Evolutionary conservation across 2,113 vertebrate species (phyloP).

Genomic region (Tamias sibiricus): DNA sequence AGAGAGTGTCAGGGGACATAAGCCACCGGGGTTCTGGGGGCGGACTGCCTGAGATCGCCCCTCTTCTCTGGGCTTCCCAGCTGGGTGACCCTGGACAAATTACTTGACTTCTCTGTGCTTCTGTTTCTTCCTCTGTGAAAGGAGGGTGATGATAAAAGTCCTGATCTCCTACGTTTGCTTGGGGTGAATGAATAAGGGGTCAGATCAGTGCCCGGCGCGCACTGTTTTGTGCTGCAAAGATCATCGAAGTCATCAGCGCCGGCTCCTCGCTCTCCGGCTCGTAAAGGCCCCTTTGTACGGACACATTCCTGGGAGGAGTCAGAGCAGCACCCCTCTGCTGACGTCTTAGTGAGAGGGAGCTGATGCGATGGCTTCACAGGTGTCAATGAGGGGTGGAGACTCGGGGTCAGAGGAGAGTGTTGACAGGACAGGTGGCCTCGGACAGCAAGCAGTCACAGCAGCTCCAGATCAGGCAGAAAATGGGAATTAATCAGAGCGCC

Average conservation of each 20-base stretch:
- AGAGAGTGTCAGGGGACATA: fast-evolving
- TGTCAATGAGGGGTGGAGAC: neutral
- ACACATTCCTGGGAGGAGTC: neutral
- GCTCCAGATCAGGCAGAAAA: neutral
- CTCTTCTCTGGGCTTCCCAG: neutral
- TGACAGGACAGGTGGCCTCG: neutral
- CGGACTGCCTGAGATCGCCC: neutral
- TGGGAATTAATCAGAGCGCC: too few species aligned
- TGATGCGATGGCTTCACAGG: neutral
- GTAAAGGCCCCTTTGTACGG: neutral
- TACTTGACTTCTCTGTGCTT: neutral
- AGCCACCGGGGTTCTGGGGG: neutral
- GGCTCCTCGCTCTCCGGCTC: neutral
- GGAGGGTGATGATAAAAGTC: neutral
- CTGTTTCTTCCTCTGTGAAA: neutral
- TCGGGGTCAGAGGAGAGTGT: too few species aligned
- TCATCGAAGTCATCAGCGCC: neutral
- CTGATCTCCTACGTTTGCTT: neutral
- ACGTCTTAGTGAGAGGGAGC: neutral
- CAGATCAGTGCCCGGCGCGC: neutral
- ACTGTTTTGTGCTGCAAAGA: neutral
- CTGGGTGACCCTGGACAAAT: neutral
- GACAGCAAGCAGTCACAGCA: neutral
- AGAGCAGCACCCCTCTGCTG: neutral
- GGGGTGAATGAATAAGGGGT: neutral